Base-by-base conservation (phyloP, 2,888 invertebrate genomes). In the Cremastinae sp. region DNA sequence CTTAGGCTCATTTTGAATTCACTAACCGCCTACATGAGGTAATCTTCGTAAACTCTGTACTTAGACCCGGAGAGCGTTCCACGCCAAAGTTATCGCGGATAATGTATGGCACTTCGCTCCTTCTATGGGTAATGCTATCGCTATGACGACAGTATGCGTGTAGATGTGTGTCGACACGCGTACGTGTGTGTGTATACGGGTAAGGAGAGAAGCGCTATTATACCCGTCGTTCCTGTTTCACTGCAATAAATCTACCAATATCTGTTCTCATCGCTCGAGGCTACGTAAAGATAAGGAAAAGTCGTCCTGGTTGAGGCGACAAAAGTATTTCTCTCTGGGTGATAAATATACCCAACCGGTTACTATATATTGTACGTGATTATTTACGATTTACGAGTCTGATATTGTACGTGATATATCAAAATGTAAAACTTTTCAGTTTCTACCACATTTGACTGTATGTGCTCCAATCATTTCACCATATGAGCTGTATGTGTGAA, bases 41-140 rank as follows among this genome's bases (percentile, higher is more conserved):
- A 75, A 75, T 75, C 71, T 75, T 56, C 71, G 75, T 75, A 75
- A 75, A 68, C 66, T 66, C 66, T 51, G 66, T 75, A 72, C 71
- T 75, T 68, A 72, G 64, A 34, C 70, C 49, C 64, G 43, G 51
- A 28, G 38, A 65, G 51, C 41, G 53, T 43, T 49, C 41, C 56
- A 45, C 66, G 75, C 71, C 61, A 62, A 70, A 75, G 62, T 75
- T 75, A 75, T 75, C 71, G 75, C 68, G 66, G 49, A 68, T 75
- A 75, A 75, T 72, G 71, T 72, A 75, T 58, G 66, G 61, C 75
- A 58, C 62, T 72, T 68, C 22, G 66, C 62, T 72, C 14, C 62
- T 68, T 62, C 36, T 62, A 51, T 51, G 61, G 66, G 38, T 66
- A 49, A 28, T 69, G 61, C 62, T 75, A 72, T 75, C 68, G 41